Percentiles rank a stretch among this genome's conserved stretches.
phyloP scores from a whole-genome alignment of 2,888 invertebrate genomes.

The Ophraella communa region DNA sequence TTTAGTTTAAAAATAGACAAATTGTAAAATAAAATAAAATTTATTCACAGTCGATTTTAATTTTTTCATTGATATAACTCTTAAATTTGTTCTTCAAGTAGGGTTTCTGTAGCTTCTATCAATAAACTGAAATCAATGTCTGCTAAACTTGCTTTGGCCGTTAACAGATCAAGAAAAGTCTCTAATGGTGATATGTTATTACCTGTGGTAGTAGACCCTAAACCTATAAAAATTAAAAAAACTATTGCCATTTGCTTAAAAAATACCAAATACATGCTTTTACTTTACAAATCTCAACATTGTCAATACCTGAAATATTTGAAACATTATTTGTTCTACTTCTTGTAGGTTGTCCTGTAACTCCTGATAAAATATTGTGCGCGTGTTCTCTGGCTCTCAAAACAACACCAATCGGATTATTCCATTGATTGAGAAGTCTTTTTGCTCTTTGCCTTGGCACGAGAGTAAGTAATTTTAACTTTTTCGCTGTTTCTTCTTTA shows the following conservation, averaged over 20 bases:
- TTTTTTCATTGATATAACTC: too few relatives aligned
- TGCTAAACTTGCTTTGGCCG: constrained; percentile 85
- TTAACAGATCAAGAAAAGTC: constrained; percentile 82
- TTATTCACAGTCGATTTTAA: too few relatives aligned
- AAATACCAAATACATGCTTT: not conserved
- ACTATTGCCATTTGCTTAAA: too few relatives aligned
- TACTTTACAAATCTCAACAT: too few relatives aligned
- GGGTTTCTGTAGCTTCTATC: constrained; percentile 81
- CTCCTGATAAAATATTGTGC: constrained; percentile 78
- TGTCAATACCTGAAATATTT: constrained; percentile 36
- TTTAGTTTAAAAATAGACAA: too few relatives aligned
- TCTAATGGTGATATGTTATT: constrained; percentile 80
- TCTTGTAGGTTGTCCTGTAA: constrained; percentile 60
- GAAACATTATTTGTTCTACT: constrained; percentile 45
- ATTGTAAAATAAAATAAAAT: too few relatives aligned
- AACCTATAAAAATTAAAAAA: constrained; percentile 64
- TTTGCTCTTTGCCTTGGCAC: constrained; percentile 80
- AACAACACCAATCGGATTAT: constrained; percentile 77
- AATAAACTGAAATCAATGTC: constrained; percentile 85
- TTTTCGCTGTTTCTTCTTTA: constrained; percentile 68
- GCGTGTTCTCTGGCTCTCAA: constrained; percentile 84
- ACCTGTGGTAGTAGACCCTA: constrained; percentile 75
- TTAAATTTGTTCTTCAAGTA: constrained; percentile 60
- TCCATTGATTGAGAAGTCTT: constrained; percentile 79
- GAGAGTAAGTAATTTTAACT: constrained; percentile 75